Percentiles rank a stretch among this genome's conserved stretches.
These are phyloP conservation scores for Notodonta dromedarius DNA, from an alignment of 2,888 invertebrate genomes.

Conservation along the genomic window DNA sequence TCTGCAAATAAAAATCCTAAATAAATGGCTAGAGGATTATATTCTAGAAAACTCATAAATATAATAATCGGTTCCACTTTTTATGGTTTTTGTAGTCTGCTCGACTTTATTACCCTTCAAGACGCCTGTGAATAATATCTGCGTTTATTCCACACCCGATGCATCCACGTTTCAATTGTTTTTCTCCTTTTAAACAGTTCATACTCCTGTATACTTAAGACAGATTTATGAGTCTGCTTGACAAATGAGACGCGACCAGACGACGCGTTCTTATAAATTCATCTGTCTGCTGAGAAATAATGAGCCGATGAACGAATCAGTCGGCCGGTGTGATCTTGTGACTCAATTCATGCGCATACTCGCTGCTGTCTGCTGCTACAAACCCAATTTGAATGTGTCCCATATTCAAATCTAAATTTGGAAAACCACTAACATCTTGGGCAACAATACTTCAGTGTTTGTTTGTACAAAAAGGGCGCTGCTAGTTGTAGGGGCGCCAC, in stretches of 20 bases:
- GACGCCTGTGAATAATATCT: background rate
- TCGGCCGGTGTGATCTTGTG: conserved; percentile 34
- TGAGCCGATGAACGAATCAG: conserved; percentile 54
- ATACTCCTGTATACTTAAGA: conserved; percentile 21
- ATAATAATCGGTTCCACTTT: too few species aligned
- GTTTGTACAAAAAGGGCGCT: background rate
- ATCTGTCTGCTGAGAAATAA: conserved; percentile 62
- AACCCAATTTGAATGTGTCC: conserved; percentile 4
- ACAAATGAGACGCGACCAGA: conserved; percentile 53
- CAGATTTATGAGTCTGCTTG: conserved; percentile 41
- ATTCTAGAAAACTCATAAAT: too few species aligned
- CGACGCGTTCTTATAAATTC: conserved; percentile 57
- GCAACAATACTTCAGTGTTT: background rate
- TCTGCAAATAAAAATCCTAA: too few species aligned
- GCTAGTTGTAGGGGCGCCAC: background rate
- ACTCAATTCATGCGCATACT: conserved; percentile 23
- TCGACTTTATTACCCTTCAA: too few species aligned
- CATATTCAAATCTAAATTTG: conserved; percentile 2
- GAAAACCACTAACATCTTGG: background rate
- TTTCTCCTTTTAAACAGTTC: background rate
- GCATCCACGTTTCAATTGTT: background rate
- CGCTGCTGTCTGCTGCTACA: too few species aligned
- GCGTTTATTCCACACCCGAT: background rate
- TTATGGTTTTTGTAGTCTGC: too few species aligned
- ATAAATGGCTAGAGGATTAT: too few species aligned